Base-by-base conservation (phyloP, 2,888 invertebrate species). In the Resseliella maxima region DNA sequence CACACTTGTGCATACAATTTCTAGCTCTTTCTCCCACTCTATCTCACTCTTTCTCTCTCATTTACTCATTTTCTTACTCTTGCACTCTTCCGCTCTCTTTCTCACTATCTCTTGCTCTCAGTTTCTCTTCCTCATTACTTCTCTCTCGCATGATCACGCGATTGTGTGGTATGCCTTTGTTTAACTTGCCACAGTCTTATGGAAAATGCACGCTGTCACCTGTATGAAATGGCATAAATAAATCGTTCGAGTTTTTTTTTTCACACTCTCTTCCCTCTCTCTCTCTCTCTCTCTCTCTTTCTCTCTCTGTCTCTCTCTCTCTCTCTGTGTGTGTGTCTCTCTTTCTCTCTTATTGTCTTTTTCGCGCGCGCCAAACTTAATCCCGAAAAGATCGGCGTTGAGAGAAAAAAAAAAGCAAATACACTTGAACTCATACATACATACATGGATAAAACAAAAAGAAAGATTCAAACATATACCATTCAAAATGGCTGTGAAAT, bases 121-220 rank as follows among this genome's bases (percentile, higher is more conserved):
- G 41, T 41, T 41, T 41, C 41, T 15, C 46, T 50, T 50, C 8
- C n/a, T n/a, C n/a, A n/a, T n/a, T n/a, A n/a, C n/a, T n/a, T n/a
- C n/a, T n/a, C n/a, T n/a, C n/a, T n/a, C n/a, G n/a, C n/a, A n/a
- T n/a, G n/a, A 18, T 2, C 46, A 50, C 46, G 46, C 46, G 46
- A 50, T 50, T 50, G 8, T 50, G 18, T 18, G 46, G 18, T 18
- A 18, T 50, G 46, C 46, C 18, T 50, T 59, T 59, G 59, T 59
- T 59, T 59, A 24, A 59, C 59, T 59, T 59, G 59, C 59, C n/a
- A 59, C 24, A 24, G 3, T n/a, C 3, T 24, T 24, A 59, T 59
- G 59, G n/a, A 72, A 72, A 72, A 72, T 72, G 31, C 72, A 72
- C 31, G 72, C 27, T 72, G 72, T 72, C 72, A 72, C 31, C 31